Percentiles rank a stretch among this genome's conserved stretches.
Evolutionary conservation across 1,140 invertebrate genomes (phyloP).

Genomic region (Nephila pilipes): DNA sequence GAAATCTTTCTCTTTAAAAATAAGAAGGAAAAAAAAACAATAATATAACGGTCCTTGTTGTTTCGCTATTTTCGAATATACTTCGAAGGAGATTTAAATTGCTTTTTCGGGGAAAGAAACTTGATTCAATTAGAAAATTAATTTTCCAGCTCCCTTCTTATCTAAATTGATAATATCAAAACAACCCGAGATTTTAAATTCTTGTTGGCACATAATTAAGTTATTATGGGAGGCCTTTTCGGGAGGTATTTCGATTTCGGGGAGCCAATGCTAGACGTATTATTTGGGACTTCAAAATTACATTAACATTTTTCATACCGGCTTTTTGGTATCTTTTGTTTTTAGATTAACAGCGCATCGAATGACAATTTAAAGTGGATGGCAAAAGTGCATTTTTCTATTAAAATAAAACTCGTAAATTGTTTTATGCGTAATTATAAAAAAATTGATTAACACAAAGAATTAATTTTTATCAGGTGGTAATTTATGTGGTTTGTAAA

Average conservation of each 20-base stretch:
- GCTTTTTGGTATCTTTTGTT: background rate
- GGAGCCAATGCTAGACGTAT: background rate
- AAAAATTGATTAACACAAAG: background rate
- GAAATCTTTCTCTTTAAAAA: background rate
- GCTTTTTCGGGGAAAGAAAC: background rate
- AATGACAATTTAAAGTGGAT: background rate
- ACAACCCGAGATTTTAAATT: background rate
- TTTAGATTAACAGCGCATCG: background rate
- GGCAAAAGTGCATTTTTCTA: background rate
- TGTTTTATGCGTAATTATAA: background rate
- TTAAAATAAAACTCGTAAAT: background rate
- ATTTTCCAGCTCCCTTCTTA: slow-evolving; percentile 9
- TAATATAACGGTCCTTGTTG: background rate
- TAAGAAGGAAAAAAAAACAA: background rate
- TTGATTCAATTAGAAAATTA: slow-evolving; percentile 39
- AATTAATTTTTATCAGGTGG: background rate
- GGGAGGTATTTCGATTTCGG: background rate
- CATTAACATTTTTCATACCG: background rate
- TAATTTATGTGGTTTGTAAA: too few species aligned
- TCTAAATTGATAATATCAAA: slow-evolving; percentile 36
- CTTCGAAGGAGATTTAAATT: slow-evolving; percentile 3
- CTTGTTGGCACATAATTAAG: slow-evolving; percentile 21
- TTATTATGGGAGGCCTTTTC: background rate
- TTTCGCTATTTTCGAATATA: background rate
- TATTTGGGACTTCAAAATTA: background rate